These are phyloP conservation scores for Apogon hyalosoma DNA, from an alignment of 2,797 vertebrate species.

Conservation along the genomic window DNA sequence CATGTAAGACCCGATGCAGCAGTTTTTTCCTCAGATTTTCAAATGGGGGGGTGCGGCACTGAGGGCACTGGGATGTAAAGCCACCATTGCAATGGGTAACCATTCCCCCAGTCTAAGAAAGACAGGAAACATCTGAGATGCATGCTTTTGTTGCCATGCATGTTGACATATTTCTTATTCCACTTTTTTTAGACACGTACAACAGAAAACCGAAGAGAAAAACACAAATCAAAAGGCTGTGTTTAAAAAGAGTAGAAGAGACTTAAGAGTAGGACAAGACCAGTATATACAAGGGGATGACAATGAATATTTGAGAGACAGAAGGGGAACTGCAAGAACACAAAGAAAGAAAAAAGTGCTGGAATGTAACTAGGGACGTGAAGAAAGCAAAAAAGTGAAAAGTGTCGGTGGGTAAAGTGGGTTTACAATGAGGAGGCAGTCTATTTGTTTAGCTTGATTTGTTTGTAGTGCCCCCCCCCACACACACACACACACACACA, in stretches of 20 bases:
- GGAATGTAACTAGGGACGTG: slow-evolving; percentile 45
- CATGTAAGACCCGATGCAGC: too few species aligned
- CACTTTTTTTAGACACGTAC: too few species aligned
- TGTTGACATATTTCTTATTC: too few species aligned
- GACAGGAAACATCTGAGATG: too few species aligned
- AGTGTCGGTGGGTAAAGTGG: not conserved
- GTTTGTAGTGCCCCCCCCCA: slow-evolving; percentile 25
- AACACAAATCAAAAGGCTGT: slow-evolving; percentile 14
- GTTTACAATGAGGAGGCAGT: slow-evolving; percentile 17
- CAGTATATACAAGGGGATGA: slow-evolving; percentile 31
- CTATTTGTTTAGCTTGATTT: slow-evolving; percentile 61
- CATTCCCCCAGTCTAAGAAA: too few species aligned
- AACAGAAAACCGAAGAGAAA: not conserved
- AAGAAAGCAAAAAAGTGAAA: slow-evolving; percentile 21
- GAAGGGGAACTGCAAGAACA: slow-evolving; percentile 18
- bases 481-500: slow-evolving; percentile 15
- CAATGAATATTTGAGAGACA: not conserved
- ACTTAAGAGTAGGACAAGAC: not conserved
- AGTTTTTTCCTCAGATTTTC: too few species aligned
- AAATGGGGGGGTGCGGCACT: too few species aligned
- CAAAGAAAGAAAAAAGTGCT: slow-evolving; percentile 9
- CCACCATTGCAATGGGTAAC: too few species aligned
- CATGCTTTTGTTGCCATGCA: too few species aligned
- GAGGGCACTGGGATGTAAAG: too few species aligned
- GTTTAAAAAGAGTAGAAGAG: slow-evolving; percentile 13